Percentiles rank a stretch among this genome's conserved stretches.
Conservation (phyloP, 2,797 vertebrate genomes). For the Sitta carolinensis region DNA sequence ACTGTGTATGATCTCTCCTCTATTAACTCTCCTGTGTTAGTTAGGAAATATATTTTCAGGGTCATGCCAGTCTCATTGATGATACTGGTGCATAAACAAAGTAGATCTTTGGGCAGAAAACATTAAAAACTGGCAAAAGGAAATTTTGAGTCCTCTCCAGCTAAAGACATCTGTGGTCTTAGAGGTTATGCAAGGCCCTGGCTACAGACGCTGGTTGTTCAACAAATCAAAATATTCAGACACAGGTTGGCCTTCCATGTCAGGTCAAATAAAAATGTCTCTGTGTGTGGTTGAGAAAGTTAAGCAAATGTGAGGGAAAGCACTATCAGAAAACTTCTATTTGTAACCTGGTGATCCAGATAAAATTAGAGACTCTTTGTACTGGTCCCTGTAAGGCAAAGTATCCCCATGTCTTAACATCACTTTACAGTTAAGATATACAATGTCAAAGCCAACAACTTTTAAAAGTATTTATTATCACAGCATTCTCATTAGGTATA, state of each 20-base stretch:
- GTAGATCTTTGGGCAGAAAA: not conserved
- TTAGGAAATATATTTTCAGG: not conserved
- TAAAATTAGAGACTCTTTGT: not conserved
- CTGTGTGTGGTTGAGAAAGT: conserved; percentile 30
- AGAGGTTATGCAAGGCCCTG: conserved; percentile 24
- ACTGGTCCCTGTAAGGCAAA: not conserved
- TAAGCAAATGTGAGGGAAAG: not conserved
- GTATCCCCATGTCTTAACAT: not conserved
- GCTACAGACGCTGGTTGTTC: conserved; percentile 41
- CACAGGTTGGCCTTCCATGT: not conserved
- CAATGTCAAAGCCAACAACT: not conserved
- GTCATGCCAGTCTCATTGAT: not conserved
- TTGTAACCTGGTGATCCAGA: not conserved
- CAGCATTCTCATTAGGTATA: not conserved
- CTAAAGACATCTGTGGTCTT: conserved; percentile 39
- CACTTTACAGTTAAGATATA: not conserved
- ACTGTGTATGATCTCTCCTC: not conserved
- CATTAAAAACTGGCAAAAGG: not conserved
- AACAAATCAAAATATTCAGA: conserved; percentile 39
- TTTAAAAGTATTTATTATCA: not conserved
- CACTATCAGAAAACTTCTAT: not conserved
- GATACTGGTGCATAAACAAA: not conserved
- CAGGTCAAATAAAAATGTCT: conserved; percentile 47
- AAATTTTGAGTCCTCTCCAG: conserved; percentile 19
- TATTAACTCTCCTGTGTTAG: not conserved